These are phyloP conservation scores for Polyommatus iphigenia DNA, from an alignment of 2,888 invertebrate genomes.

Conservation along the genomic window DNA sequence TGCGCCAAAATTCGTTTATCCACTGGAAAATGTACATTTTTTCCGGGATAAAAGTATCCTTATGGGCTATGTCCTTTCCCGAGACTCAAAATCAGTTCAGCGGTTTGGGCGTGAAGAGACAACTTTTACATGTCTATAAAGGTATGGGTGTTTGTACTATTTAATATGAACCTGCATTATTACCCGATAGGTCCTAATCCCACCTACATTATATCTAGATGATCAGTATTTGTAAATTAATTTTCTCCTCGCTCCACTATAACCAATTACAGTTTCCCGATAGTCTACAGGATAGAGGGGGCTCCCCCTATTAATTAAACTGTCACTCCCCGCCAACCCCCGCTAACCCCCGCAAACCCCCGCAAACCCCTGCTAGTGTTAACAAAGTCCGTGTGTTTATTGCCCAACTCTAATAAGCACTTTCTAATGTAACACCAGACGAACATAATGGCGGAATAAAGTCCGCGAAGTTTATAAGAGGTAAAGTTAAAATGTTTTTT, in stretches of 20 bases:
- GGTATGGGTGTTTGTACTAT: too few species aligned
- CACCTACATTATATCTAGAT: neutral
- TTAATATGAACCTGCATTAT: too few species aligned
- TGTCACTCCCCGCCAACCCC: neutral
- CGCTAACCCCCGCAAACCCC: neutral
- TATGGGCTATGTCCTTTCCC: too few species aligned
- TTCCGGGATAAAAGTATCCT: too few species aligned
- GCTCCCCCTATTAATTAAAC: slow-evolving; percentile 21
- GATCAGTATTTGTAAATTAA: slow-evolving; percentile 11
- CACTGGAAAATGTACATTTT: too few species aligned
- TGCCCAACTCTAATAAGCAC: slow-evolving; percentile 3
- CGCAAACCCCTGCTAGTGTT: neutral
- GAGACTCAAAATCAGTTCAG: too few species aligned
- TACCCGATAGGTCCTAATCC: too few species aligned
- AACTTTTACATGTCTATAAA: too few species aligned
- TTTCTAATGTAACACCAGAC: slow-evolving; percentile 14
- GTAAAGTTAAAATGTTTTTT: slow-evolving; percentile 1
- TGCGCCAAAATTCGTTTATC: too few species aligned
- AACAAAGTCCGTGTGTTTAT: slow-evolving; percentile 10
- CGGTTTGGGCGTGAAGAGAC: too few species aligned
- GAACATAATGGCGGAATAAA: neutral
- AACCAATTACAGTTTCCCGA: slow-evolving; percentile 19
- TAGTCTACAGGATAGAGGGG: slow-evolving; percentile 17
- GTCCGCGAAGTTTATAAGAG: neutral
- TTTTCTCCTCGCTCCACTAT: neutral